These are phyloP conservation scores for Geotrypetes seraphini DNA, from an alignment of 2,797 vertebrate species.

Conservation along the genomic window DNA sequence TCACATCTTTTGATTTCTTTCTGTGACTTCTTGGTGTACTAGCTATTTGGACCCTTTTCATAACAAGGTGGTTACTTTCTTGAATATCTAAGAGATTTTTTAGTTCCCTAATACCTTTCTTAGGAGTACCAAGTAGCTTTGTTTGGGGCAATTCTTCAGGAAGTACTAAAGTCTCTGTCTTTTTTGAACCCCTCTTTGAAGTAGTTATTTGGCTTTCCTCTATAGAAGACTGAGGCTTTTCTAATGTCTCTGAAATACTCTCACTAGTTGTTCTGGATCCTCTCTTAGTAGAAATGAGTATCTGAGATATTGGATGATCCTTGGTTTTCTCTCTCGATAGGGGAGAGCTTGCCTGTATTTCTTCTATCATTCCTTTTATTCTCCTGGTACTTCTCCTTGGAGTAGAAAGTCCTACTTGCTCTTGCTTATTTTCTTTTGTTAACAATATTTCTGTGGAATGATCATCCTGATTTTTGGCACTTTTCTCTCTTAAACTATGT, in stretches of 20 bases:
- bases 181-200: constrained; percentile 41
- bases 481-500: constrained; percentile 22
- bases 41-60: constrained; percentile 25
- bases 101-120: constrained; percentile 46
- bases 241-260: background rate
- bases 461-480: constrained; percentile 1
- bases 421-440: constrained; percentile 5
- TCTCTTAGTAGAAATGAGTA: constrained; percentile 24
- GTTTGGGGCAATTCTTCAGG: constrained; percentile 1
- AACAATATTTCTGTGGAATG: constrained; percentile 4
- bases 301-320: constrained; percentile 19
- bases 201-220: constrained; percentile 43
- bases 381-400: constrained; percentile 33
- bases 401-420: constrained; percentile 7
- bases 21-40: constrained; percentile 53
- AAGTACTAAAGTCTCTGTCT: constrained; percentile 9
- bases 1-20: constrained; percentile 35
- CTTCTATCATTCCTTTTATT: constrained; percentile 21
- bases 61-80: constrained; percentile 9
- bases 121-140: constrained; percentile 29
- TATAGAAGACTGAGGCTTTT: constrained; percentile 41
- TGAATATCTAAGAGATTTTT: constrained; percentile 27
- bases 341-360: no score
- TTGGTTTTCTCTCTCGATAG: constrained; percentile 8
- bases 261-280: constrained; percentile 33